phyloP scores from a whole-genome alignment of 2,888 invertebrate species.

The Danaus chrysippus region DNA sequence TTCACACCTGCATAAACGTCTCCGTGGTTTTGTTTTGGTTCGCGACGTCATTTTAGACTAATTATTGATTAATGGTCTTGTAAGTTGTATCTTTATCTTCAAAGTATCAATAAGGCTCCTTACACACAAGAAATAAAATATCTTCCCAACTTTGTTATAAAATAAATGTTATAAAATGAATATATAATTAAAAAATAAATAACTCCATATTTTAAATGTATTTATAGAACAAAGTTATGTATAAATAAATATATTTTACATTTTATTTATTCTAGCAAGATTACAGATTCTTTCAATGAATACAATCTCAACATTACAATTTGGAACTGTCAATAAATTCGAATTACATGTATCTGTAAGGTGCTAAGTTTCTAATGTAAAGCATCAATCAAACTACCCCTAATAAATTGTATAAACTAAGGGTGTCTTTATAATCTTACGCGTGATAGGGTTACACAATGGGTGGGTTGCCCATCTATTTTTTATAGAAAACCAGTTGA shows the following conservation, averaged over 20 bases:
- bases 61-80: constrained; percentile 42
- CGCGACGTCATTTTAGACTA: constrained; percentile 38
- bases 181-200: no score
- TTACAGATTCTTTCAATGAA: no score
- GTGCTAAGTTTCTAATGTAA: constrained; percentile 52
- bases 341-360: constrained; percentile 12
- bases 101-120: constrained; percentile 16
- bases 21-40: constrained; percentile 34
- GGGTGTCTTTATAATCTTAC: constrained; percentile 51
- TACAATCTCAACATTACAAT: no score
- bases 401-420: constrained; percentile 62
- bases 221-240: no score
- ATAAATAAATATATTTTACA: no score
- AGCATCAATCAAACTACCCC: constrained; percentile 60
- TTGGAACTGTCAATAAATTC: no score
- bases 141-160: background rate
- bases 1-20: constrained; percentile 40
- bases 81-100: constrained; percentile 35
- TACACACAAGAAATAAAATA: constrained; percentile 7
- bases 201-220: no score
- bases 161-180: no score
- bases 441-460: constrained; percentile 56
- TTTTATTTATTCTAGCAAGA: no score
- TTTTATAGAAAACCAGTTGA: constrained; percentile 35
- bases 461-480: constrained; percentile 42